Evolutionary conservation across 2,113 vertebrate genomes (phyloP), one percentile per base, ranked within the genome.

Genomic region (Prolemur simus): DNA sequence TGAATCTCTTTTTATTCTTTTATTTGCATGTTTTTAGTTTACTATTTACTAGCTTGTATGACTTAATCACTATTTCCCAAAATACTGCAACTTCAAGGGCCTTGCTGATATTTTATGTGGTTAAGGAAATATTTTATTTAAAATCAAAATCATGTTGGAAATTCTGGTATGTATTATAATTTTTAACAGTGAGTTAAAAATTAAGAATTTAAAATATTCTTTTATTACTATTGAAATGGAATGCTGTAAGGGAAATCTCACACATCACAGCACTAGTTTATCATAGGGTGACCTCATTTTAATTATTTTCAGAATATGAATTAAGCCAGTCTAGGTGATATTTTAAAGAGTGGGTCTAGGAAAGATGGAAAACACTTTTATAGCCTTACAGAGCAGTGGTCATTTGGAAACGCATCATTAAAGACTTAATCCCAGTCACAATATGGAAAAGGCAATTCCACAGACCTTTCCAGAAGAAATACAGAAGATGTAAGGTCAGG

Each of bases 241-340:
- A 71, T 39, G 3, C 52, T 88, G 4, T 90, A 63, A 68, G 29
- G 95, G 69, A 91, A 92, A 88, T 56, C 77, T 82, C 25, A 86
- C 34, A 34, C 5, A 88, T 96, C 71, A 90, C 0, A 68, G 32
- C 42, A 85, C 10, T 77, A 49, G 37, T 89, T 97, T 93, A 77
- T 87, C 85, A 42, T 14, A 74, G 15, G 20, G 20, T 85, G 25
- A 47, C 27, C 37, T 81, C 11, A 34, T 82, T 97, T 97, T 88
- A 93, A 88, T 85, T 96, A 69, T 93, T 91, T 97, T 96, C 25
- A 64, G 66, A 71, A 63, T 69, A 73, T 54, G 54, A 97, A 91
- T 76, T 68, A 87, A 95, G 45, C 11, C 37, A 89, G 82, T 68
- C 56, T 37, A 52, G 45, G 32, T 88, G 23, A 86, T 73, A 32